Base-by-base conservation (phyloP, 2,113 vertebrate genomes). In the Anolis carolinensis region DNA sequence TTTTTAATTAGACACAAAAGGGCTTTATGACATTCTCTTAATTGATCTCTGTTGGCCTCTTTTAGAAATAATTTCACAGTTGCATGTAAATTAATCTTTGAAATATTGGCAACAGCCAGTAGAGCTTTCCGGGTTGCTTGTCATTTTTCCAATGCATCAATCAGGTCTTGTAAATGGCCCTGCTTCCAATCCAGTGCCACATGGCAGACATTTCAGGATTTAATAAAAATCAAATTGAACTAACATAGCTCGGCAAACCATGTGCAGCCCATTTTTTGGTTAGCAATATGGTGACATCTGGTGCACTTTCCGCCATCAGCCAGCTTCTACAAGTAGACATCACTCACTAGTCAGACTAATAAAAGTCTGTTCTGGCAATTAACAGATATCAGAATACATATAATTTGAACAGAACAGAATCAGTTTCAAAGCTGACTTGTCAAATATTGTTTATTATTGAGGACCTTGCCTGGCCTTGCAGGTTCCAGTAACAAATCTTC, bases 1-100 rank as follows among this genome's bases (percentile, higher is more conserved):
- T 81, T 65, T 81, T 75, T 86, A 86, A 81, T 86, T 73, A 81
- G 55, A 50, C 79, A 70, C 85, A 81, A n/a, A 75, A 74, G 85
- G 62, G 32, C 25, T 30, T 81, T 50, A 50, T 74, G 59, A 18
- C 62, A 65, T 34, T 65, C 23, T 65, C 59, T 81, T 75, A 74
- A 81, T 81, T 86, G 78, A 74, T 74, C 78, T 75, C 71, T 67
- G 62, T 67, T 67, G 50, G n/a, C 20, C n/a, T 30, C 44, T 86
- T 74, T 81, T 65, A 34, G 74, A 65, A 63, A 74, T 74, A 86
- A 81, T 30, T 81, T 62, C 9, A 25, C 48, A 74, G 30, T 44
- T 21, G 25, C 62, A 30, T 65, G 21, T 36, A 39, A 74, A 44
- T 9, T 63, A 79, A 59, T 30, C 20, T 74, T 48, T 85, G 67